phyloP scores from a whole-genome alignment of 2,888 invertebrate genomes.

The Stomorhina lunata region DNA sequence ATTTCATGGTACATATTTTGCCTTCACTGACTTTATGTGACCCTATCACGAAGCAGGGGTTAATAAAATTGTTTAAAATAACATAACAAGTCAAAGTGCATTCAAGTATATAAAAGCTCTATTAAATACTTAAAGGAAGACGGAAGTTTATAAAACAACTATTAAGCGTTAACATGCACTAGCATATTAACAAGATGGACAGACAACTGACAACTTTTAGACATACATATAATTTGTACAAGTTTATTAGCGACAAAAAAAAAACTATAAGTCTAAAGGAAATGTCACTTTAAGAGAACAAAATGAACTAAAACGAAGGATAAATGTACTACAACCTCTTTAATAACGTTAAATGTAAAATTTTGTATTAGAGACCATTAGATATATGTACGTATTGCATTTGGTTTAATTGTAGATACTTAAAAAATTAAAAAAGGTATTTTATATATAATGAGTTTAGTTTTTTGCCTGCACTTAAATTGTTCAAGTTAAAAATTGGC shows the following conservation, averaged over 20 bases:
- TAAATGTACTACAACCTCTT: too few relatives aligned
- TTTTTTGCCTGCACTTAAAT: too few relatives aligned
- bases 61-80: neutral
- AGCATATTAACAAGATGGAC: neutral
- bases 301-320: neutral
- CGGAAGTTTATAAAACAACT: constrained; percentile 51
- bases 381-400: too few relatives aligned
- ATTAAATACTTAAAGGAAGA: constrained; percentile 47
- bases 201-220: neutral
- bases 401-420: too few relatives aligned
- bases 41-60: neutral
- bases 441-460: too few relatives aligned
- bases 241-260: neutral
- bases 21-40: neutral
- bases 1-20: neutral
- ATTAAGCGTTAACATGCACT: constrained; percentile 5
- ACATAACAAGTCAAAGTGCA: constrained; percentile 48
- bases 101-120: constrained; percentile 49
- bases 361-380: too few relatives aligned
- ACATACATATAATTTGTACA: neutral
- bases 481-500: too few relatives aligned
- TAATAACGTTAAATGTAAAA: too few relatives aligned
- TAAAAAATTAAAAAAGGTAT: too few relatives aligned
- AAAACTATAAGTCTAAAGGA: neutral
- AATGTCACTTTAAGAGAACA: neutral